Conservation (phyloP, 1,140 invertebrate genomes). For the Mamestra configurata region DNA sequence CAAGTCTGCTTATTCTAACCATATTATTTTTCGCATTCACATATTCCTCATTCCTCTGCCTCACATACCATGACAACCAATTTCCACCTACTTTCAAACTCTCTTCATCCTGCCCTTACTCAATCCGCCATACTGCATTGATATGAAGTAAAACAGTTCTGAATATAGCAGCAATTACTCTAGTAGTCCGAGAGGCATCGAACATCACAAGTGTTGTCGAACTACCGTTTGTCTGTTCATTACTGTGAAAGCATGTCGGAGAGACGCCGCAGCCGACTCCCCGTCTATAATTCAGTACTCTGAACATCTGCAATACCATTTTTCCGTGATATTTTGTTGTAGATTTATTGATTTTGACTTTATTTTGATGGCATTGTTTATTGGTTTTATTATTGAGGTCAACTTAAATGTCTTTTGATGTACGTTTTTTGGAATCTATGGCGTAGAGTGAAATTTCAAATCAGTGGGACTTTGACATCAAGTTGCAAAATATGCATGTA, state of each 20-base stretch:
- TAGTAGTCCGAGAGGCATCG: conserved; percentile 56
- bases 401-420: not conserved
- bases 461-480: too few species aligned
- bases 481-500: too few species aligned
- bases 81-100: too few species aligned
- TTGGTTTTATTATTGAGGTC: not conserved
- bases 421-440: not conserved
- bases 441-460: too few species aligned
- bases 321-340: conserved; percentile 11
- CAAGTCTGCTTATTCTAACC: too few species aligned
- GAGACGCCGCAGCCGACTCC: conserved; percentile 33
- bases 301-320: not conserved
- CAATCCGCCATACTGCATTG: not conserved
- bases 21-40: too few species aligned
- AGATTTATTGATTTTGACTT: not conserved
- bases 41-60: too few species aligned
- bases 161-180: conserved; percentile 68
- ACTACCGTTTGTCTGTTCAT: conserved; percentile 59
- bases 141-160: conserved; percentile 30
- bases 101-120: too few species aligned
- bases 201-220: conserved; percentile 51
- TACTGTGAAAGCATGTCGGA: conserved; percentile 69
- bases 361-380: not conserved
- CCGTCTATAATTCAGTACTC: conserved; percentile 67
- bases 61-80: too few species aligned